A percentile compares a stretch with the other conserved stretches of the same genome.
phyloP scores from a whole-genome alignment of 2,888 invertebrate species.

The Zonitis immaculata region DNA sequence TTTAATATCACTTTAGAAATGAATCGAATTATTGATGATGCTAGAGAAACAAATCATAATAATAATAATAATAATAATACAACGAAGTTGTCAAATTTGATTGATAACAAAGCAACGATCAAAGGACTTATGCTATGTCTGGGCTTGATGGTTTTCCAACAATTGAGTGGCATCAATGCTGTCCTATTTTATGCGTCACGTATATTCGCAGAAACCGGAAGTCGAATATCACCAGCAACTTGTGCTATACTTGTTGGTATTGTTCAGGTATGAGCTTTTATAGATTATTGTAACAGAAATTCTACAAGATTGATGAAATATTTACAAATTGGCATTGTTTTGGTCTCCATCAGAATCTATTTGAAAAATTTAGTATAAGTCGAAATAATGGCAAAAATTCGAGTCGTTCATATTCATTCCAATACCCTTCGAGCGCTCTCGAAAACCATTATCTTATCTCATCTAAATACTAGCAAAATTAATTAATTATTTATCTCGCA shows the following conservation, averaged over 20 bases:
- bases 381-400: too few relatives aligned
- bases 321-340: too few relatives aligned
- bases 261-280: conserved; percentile 44
- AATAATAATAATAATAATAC: conserved; percentile 43
- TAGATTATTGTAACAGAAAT: too few relatives aligned
- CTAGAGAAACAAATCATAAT: conserved; percentile 49
- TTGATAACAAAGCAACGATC: conserved; percentile 28
- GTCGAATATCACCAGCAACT: conserved; percentile 32
- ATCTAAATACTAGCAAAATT: too few relatives aligned
- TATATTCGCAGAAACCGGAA: conserved; percentile 42
- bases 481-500: too few relatives aligned
- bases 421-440: too few relatives aligned
- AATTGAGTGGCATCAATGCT: conserved; percentile 46
- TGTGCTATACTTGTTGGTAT: conserved; percentile 49
- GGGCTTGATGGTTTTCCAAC: conserved; percentile 50
- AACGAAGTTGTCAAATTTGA: conserved; percentile 43
- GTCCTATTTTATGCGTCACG: conserved; percentile 42
- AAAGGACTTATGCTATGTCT: conserved; percentile 39
- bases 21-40: conserved; percentile 49
- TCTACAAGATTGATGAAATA: too few relatives aligned
- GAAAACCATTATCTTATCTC: too few relatives aligned
- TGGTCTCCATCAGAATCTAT: too few relatives aligned
- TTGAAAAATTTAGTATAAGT: too few relatives aligned
- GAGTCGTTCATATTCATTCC: too few relatives aligned
- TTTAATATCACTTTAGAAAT: conserved; percentile 57